phyloP scores from a whole-genome alignment of 2,113 vertebrate genomes.

The Trogon melanurus region DNA sequence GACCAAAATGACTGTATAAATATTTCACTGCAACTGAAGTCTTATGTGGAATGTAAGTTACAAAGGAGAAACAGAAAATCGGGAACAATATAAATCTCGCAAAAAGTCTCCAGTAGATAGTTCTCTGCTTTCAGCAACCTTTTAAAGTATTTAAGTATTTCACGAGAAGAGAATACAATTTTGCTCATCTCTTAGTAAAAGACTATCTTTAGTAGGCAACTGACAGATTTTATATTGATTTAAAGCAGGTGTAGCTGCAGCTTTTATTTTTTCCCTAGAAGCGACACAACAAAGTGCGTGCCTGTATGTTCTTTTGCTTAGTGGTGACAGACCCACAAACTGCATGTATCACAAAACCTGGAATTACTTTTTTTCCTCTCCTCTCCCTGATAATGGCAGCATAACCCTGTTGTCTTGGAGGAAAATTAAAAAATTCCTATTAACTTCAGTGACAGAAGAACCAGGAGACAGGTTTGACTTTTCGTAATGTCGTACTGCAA shows the following conservation, averaged over 20 bases:
- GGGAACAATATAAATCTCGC: not conserved
- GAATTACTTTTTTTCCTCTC: not conserved
- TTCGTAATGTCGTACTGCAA: not conserved
- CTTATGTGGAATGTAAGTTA: constrained; percentile 73
- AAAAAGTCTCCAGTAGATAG: not conserved
- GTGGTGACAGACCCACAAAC: not conserved
- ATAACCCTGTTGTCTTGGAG: not conserved
- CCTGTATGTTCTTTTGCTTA: not conserved
- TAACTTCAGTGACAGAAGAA: not conserved
- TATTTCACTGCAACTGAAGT: constrained; percentile 67
- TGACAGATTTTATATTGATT: not conserved
- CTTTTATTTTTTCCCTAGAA: not conserved
- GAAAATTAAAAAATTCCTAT: not conserved
- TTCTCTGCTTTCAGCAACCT: not conserved
- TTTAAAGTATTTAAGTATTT: constrained; percentile 14
- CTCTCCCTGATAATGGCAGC: not conserved
- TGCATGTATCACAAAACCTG: not conserved
- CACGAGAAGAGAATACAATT: not conserved
- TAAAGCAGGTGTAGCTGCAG: not conserved
- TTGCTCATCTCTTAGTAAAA: not conserved
- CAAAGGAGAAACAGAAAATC: constrained; percentile 4
- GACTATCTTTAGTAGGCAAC: not conserved
- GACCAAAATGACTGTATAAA: constrained; percentile 44
- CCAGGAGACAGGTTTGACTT: not conserved
- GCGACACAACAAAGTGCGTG: not conserved